Percentiles rank a stretch among this genome's conserved stretches.
These are phyloP conservation scores for Eupristina koningsbergeri DNA, from an alignment of 1,140 invertebrate genomes.

Conservation along the genomic window DNA sequence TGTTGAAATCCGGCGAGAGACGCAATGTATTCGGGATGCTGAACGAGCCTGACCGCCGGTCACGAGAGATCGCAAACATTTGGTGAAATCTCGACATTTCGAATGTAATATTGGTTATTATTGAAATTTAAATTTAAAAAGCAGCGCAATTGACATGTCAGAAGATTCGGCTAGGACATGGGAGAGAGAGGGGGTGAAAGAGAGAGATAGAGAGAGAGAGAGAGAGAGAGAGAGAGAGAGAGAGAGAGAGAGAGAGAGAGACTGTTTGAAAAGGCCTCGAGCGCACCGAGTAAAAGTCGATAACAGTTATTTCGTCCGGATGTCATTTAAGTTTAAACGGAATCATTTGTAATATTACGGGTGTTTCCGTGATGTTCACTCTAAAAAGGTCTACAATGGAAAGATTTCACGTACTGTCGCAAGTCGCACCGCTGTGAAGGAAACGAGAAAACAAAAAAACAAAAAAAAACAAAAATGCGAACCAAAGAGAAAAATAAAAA, in stretches of 20 bases:
- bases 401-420: not conserved
- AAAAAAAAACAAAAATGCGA: not conserved
- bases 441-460: not conserved
- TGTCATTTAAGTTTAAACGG: slow-evolving; percentile 1
- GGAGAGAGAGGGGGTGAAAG: too few species aligned
- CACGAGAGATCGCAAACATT: not conserved
- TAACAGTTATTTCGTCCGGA: not conserved
- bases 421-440: not conserved
- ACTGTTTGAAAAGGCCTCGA: not conserved
- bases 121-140: not conserved
- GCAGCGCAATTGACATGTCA: slow-evolving; percentile 24
- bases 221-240: too few species aligned
- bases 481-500: not conserved
- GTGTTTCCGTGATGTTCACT: too few species aligned
- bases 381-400: not conserved
- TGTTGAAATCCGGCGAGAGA: too few species aligned
- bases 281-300: not conserved
- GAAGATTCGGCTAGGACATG: not conserved
- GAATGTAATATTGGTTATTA: not conserved
- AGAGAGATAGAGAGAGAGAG: too few species aligned
- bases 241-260: too few species aligned
- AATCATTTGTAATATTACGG: not conserved
- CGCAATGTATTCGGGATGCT: too few species aligned
- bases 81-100: not conserved
- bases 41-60: not conserved